Evolutionary conservation across 2,888 invertebrate species (phyloP).

Genomic region (Rhimphoctona megacephalus): DNA sequence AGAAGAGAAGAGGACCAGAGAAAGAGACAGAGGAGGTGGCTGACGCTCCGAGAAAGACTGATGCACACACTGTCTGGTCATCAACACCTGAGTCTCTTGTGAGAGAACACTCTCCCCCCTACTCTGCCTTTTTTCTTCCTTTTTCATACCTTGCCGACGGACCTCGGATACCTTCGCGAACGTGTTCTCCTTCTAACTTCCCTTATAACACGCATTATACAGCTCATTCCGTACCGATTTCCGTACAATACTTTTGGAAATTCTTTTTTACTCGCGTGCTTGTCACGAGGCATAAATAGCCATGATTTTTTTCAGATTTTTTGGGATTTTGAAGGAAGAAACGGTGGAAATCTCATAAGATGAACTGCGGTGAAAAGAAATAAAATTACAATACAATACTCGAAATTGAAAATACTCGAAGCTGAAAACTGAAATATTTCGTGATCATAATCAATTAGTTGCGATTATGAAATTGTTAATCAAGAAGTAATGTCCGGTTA

Average conservation of each 20-base stretch:
- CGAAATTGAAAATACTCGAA: not conserved
- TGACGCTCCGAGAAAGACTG: conserved; percentile 19
- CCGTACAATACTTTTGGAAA: not conserved
- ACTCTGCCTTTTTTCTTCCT: not conserved
- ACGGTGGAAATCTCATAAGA: not conserved
- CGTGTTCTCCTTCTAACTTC: conserved; percentile 42
- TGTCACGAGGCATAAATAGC: not conserved
- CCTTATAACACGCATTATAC: conserved; percentile 7
- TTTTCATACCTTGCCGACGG: conserved; percentile 51
- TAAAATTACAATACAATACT: not conserved
- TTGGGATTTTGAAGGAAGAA: not conserved
- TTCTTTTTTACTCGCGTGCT: not conserved
- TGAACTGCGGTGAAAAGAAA: not conserved
- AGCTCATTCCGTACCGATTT: conserved; percentile 4
- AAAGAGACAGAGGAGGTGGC: conserved; percentile 25
- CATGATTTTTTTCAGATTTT: not conserved
- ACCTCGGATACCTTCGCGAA: conserved; percentile 42
- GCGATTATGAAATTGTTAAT: not conserved
- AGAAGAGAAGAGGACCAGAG: not conserved
- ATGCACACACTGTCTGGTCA: conserved; percentile 69
- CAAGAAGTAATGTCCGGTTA: not conserved
- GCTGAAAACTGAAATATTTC: not conserved
- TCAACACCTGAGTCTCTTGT: conserved; percentile 70
- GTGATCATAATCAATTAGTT: not conserved
- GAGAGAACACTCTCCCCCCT: conserved; percentile 10